Base-by-base conservation (phyloP, 64 coral and sea anemone genomes). In the Actinia tenebrosa region DNA sequence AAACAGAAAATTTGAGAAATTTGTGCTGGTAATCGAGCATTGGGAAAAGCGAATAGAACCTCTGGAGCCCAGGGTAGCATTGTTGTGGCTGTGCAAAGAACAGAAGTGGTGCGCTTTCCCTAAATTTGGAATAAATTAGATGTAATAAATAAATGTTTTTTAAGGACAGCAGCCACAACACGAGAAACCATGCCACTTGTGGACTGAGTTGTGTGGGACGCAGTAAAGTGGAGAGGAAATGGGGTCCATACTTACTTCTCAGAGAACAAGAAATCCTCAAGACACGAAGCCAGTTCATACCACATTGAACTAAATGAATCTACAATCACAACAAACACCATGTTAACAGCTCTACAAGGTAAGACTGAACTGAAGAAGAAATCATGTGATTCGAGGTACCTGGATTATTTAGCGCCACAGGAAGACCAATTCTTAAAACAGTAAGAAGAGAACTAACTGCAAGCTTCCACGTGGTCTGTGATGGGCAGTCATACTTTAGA, bases 211-310 rank as follows among this genome's bases (percentile, higher is more conserved):
- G 47, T 50, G 0, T 50, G 2, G 47, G 7, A 50, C 47, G 47
- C 47, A 50, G 47, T 5, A 2, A 8, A 4, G 47, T 5, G 56
- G 56, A 58, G 10, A 58, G 56, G 3, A 4, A 22, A 18, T 79
- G 42, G 44, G 26, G 16, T 16, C 4, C n/a, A 20, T n/a, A 92
- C 97, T 95, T 86, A 99, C 97, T 90, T 94, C n/a, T 94, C 93
- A n/a, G 97, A 92, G 77, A 99, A 99, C 11, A 99, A 88, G 80
- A 99, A 99, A 42, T 95, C 97, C 80, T 99, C 97, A 16, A 99
- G 83, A 20, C 92, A 84, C 3, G 88, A 86, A 0, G 97, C 97
- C 26, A 99, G 78, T 52, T 99, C 97, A 26, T 95, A 91, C 97
- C 97, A 99, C 97, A 99, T 99, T 2, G 90, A 89, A 71, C 82